Base-by-base conservation (phyloP, 1,140 invertebrate species). In the Leptonema lineaticorne region DNA sequence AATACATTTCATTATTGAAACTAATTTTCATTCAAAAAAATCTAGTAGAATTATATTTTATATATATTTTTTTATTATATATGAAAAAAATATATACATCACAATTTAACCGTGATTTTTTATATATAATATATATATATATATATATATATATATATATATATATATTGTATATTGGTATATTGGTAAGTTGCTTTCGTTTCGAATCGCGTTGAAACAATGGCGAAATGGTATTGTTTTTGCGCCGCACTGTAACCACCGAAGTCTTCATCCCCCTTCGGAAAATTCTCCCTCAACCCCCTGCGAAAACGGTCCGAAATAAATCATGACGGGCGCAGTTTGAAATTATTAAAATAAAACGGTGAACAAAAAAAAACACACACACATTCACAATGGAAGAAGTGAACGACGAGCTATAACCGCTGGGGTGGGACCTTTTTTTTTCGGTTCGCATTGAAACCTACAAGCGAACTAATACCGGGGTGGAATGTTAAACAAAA, bases 301-400 rank as follows among this genome's bases (percentile, higher is more conserved):
- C 24, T 1, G 22, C 18, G 48, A 63, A n/a, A n/a, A n/a, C n/a
- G n/a, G n/a, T n/a, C 70, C 53, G 37, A 48, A 45, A 72, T 72
- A 72, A 72, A 72, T 72, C 70, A 72, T 63, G 67, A 69, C 67
- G 70, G 63, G 67, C 70, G 63, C 70, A 72, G 67, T 72, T 72
- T 72, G 70, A 72, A 72, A 72, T 72, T 72, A 72, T 72, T 72
- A 72, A 72, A 72, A 72, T 72, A 72, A 72, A 72, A 72, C 70
- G 67, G 63, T 60, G 60, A 60, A 66, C 1, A 24, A 24, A 62
- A 41, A 62, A 62, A 62, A 62, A 62, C 30, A 62, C 37, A 14
- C 14, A 70, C 41, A 46, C 57, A 67, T 50, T 24, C 67, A 72
- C 67, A 72, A 72, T 72, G 70, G 66, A 72, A 72, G 63, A 72